These are phyloP conservation scores for Drosophila prostipennis DNA, from an alignment of 2,888 invertebrate genomes.

Conservation along the genomic window DNA sequence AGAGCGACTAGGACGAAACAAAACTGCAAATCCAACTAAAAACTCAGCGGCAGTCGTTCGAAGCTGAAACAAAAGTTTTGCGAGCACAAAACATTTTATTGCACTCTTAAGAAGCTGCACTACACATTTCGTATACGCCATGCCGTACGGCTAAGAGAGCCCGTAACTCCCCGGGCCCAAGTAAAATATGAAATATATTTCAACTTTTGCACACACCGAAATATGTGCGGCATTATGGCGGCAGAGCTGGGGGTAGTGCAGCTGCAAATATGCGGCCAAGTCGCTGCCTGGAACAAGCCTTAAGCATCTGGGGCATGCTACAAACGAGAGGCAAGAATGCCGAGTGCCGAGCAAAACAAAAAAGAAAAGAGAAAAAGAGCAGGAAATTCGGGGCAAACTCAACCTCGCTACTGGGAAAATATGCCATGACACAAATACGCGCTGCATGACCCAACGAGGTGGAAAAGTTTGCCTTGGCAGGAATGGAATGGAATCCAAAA, in stretches of 20 bases:
- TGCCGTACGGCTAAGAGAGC: constrained; percentile 24
- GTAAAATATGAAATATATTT: constrained; percentile 82
- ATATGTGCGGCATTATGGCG: constrained; percentile 64
- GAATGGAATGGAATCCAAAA: constrained; percentile 23
- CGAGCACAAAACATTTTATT: constrained; percentile 74
- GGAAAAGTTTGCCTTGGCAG: constrained; percentile 32
- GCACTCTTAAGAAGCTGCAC: constrained; percentile 67
- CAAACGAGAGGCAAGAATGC: constrained; percentile 39
- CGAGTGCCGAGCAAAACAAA: background rate
- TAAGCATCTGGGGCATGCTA: constrained; percentile 56
- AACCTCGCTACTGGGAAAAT: constrained; percentile 46
- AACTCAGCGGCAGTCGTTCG: constrained; percentile 61
- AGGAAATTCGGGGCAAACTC: constrained; percentile 19
- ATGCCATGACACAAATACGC: constrained; percentile 68
- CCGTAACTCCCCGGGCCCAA: constrained; percentile 72
- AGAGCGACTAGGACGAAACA: constrained; percentile 44
- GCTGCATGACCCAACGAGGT: constrained; percentile 33
- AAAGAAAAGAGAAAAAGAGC: background rate
- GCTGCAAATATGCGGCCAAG: constrained; percentile 62
- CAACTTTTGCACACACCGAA: constrained; percentile 65
- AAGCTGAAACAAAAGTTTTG: constrained; percentile 62
- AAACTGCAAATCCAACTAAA: constrained; percentile 73
- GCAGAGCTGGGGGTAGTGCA: constrained; percentile 4
- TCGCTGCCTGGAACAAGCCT: constrained; percentile 41
- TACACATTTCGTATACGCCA: constrained; percentile 52